phyloP scores from a whole-genome alignment of 2,797 vertebrate genomes.

The Paramormyrops hopkinsi region DNA sequence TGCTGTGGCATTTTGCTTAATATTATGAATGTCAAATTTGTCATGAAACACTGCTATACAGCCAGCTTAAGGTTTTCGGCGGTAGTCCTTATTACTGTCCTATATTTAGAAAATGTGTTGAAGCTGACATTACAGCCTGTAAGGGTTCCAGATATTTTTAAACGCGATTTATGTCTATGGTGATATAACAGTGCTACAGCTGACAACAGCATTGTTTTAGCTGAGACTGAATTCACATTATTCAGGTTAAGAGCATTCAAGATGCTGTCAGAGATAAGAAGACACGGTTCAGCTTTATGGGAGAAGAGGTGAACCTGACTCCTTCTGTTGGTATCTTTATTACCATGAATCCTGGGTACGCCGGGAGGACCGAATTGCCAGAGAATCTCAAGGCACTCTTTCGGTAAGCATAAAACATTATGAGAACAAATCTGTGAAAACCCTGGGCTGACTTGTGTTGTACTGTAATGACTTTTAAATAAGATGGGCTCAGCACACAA shows the following conservation, averaged over 20 bases:
- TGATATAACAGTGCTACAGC: neutral
- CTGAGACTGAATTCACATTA: neutral
- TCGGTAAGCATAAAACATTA: constrained; percentile 61
- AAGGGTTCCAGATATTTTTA: neutral
- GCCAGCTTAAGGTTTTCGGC: neutral
- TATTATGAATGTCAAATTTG: neutral
- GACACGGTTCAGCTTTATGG: constrained; percentile 81
- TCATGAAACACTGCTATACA: neutral
- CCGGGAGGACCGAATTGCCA: constrained; percentile 87
- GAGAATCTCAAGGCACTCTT: constrained; percentile 96
- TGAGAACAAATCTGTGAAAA: neutral
- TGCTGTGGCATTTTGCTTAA: neutral
- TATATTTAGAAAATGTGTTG: neutral
- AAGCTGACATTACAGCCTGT: neutral
- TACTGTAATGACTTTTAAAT: neutral
- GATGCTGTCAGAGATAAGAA: constrained; percentile 89
- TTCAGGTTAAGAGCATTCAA: constrained; percentile 91
- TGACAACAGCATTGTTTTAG: neutral
- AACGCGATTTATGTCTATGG: neutral
- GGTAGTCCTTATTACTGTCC: neutral
- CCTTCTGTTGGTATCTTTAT: constrained; percentile 93
- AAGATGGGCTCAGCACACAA: neutral
- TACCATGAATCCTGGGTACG: constrained; percentile 97
- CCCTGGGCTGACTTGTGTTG: neutral
- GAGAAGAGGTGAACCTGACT: constrained; percentile 83